phyloP scores from a whole-genome alignment of 2,888 invertebrate genomes.

The Napeogenes inachia region DNA sequence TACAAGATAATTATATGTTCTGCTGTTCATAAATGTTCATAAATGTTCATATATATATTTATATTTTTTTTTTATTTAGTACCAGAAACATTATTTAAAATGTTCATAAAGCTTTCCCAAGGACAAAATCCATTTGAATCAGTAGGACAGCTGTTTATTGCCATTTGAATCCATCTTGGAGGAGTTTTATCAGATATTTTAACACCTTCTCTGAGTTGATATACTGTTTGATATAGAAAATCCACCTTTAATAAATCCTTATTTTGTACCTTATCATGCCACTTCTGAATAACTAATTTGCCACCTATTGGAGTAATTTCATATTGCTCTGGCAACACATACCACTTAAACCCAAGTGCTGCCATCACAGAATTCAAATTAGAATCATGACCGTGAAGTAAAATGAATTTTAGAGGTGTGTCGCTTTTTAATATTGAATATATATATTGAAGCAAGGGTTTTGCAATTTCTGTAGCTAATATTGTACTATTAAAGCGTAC shows the following conservation, averaged over 20 bases:
- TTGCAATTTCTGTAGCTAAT: slow-evolving; percentile 44
- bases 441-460: slow-evolving; percentile 48
- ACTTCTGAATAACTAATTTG: slow-evolving; percentile 62
- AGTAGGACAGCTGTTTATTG: slow-evolving; percentile 41
- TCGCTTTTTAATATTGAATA: slow-evolving; percentile 34
- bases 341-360: slow-evolving; percentile 46
- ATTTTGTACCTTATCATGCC: slow-evolving; percentile 40
- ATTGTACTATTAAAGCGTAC: slow-evolving; percentile 49
- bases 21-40: no score
- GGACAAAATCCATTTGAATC: slow-evolving; percentile 47
- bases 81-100: slow-evolving; percentile 23
- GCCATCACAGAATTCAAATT: slow-evolving; percentile 49
- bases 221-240: slow-evolving; percentile 49
- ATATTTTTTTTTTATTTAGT: no score
- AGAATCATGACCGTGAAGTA: slow-evolving; percentile 60
- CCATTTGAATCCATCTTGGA: slow-evolving; percentile 43
- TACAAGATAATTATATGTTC: no score
- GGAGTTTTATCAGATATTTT: slow-evolving; percentile 40
- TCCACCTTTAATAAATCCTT: slow-evolving; percentile 50
- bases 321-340: slow-evolving; percentile 43
- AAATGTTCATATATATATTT: no score
- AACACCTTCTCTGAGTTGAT: slow-evolving; percentile 45
- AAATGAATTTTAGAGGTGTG: slow-evolving; percentile 40
- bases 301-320: slow-evolving; percentile 60
- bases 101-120: slow-evolving; percentile 44